Conservation (phyloP, 1,140 invertebrate species). For the Drosophila grimshawi region DNA sequence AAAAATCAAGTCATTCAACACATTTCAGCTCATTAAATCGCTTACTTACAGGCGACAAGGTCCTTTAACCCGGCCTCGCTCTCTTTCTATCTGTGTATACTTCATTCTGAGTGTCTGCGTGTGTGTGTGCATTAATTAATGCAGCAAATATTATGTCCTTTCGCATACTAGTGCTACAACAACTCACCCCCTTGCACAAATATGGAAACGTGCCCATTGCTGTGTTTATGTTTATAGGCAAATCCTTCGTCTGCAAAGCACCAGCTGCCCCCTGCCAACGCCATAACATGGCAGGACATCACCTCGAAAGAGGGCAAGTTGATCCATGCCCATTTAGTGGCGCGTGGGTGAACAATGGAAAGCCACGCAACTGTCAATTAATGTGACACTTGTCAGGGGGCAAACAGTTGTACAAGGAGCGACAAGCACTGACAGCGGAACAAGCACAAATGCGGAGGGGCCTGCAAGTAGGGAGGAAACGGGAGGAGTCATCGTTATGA, state of each 20-base stretch:
- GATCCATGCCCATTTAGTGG: constrained; percentile 36
- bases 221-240: constrained; percentile 38
- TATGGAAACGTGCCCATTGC: constrained; percentile 39
- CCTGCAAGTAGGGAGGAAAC: too few species aligned
- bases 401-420: constrained; percentile 22
- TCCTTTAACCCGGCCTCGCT: background rate
- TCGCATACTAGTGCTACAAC: constrained; percentile 33
- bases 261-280: background rate
- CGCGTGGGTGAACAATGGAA: constrained; percentile 37
- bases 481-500: constrained; percentile 37
- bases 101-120: constrained; percentile 3
- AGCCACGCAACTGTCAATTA: constrained; percentile 44
- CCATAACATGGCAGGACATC: constrained; percentile 40
- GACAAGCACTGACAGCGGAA: constrained; percentile 17
- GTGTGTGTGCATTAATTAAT: constrained; percentile 57
- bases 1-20: constrained; percentile 41
- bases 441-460: background rate
- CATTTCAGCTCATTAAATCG: constrained; percentile 33
- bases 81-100: constrained; percentile 10
- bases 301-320: constrained; percentile 13
- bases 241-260: constrained; percentile 30
- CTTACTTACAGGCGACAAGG: constrained; percentile 23
- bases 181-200: constrained; percentile 10
- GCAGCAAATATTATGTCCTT: constrained; percentile 66
- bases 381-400: constrained; percentile 36